Base-by-base conservation (phyloP, 2,888 invertebrate species). In the Tetranychus piercei region DNA sequence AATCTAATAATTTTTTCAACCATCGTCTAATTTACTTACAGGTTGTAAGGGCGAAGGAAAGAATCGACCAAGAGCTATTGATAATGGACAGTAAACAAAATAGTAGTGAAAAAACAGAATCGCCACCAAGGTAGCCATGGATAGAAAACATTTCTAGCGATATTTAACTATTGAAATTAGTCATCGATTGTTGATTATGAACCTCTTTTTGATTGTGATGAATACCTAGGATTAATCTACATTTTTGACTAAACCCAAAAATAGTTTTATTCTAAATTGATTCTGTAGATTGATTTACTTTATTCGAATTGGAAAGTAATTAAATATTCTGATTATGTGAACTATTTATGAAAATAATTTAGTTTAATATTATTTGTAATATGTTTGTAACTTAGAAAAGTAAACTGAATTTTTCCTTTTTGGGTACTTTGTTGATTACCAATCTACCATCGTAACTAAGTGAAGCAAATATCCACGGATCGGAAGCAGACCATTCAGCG, bases 401-500 rank as follows among this genome's bases (percentile, higher is more conserved):
- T 80, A 96, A 91, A 84, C 92, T 91, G 82, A 94, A 95, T 84
- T 96, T 97, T 81, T 92, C 90, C 80, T 91, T 90, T 77, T 91
- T 86, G n/a, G 96, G 94, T 34, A 97, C 94, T 80, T 90, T 86
- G 67, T 94, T 94, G 65, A 99, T 88, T 72, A 97, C 89, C 22
- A 99, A 87, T 73, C 97, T 85, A 0, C 97, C 99, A 83, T 99
- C 99, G 82, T 95, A 96, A 82, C 95, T 95, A 1, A 96, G 86
- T 0, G 96, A 96, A n/a, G 97, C 97, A 85, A 96, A 97, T 76
- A 94, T 89, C 97, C 97, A 99, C 18, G 97, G 95, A 84, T 99
- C 97, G 43, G 92, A 92, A 34, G 90, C 88, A 77, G 94, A 94
- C 97, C 97, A 99, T 83, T 95, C 95, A 0, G 90, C 92, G 80